A percentile compares a stretch with the other conserved stretches of the same genome.
Conservation (phyloP, 2,113 vertebrate species). For the Malurus melanocephalus region DNA sequence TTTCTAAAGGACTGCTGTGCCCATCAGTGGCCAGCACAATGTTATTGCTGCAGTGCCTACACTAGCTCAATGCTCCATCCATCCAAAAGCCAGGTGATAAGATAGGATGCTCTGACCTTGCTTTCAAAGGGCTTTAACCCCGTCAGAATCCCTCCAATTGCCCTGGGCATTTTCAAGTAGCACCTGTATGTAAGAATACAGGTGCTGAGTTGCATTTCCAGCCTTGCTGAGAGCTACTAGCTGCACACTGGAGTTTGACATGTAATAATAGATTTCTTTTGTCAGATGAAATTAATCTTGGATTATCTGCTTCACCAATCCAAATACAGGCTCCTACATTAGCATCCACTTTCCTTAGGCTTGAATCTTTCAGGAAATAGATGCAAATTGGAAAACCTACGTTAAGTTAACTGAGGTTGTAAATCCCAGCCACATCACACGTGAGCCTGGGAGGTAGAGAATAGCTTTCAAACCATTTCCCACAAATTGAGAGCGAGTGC, state of each 20-base stretch:
- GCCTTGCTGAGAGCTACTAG: slow-evolving; percentile 22
- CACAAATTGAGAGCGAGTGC: slow-evolving; percentile 27
- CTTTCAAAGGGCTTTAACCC: neutral
- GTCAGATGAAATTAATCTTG: slow-evolving; percentile 70
- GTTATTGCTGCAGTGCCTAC: neutral
- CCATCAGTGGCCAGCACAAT: neutral
- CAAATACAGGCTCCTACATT: slow-evolving; percentile 50
- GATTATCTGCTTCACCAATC: slow-evolving; percentile 71
- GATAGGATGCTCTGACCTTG: neutral
- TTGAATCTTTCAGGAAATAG: slow-evolving; percentile 57
- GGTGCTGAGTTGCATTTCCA: slow-evolving; percentile 7
- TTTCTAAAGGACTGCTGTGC: neutral
- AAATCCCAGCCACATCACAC: slow-evolving; percentile 25
- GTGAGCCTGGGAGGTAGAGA: slow-evolving; percentile 19
- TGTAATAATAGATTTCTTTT: slow-evolving; percentile 60
- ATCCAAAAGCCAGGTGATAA: neutral
- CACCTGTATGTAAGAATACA: neutral
- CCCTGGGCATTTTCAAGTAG: neutral
- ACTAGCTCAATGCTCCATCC: neutral
- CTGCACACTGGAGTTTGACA: slow-evolving; percentile 25
- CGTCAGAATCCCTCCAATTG: neutral
- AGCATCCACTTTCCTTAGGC: slow-evolving; percentile 59
- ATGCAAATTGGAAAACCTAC: slow-evolving; percentile 61
- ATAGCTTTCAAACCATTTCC: slow-evolving; percentile 37
- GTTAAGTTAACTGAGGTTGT: slow-evolving; percentile 10